phyloP scores from a whole-genome alignment of 2,113 vertebrate species.

The Tauraco erythrolophus region DNA sequence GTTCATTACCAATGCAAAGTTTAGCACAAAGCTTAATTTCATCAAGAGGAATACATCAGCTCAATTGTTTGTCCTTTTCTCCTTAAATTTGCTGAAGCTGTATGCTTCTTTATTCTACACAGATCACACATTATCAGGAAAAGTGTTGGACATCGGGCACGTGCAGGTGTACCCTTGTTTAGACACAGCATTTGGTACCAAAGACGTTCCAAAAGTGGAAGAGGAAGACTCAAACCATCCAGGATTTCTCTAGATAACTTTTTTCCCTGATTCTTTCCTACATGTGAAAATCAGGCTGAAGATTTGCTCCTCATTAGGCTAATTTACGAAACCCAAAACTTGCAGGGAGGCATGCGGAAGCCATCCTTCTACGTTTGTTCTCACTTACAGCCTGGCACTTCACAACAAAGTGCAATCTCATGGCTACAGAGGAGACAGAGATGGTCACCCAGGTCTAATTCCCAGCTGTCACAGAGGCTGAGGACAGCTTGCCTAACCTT shows the following conservation, averaged over 20 bases:
- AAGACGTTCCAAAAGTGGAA: background rate
- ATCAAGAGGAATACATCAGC: background rate
- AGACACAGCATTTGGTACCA: accelerated
- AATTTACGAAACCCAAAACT: background rate
- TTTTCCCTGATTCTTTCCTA: background rate
- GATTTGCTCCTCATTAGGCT: background rate
- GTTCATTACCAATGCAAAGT: conserved; percentile 44
- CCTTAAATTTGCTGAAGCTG: background rate
- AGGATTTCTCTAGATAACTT: background rate
- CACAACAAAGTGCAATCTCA: accelerated
- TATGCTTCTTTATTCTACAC: background rate
- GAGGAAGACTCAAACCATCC: background rate
- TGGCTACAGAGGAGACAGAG: background rate
- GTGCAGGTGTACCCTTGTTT: background rate
- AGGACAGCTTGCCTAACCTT: background rate
- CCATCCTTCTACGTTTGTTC: background rate
- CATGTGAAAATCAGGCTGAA: background rate
- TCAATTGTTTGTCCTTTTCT: background rate
- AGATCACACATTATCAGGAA: background rate
- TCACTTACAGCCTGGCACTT: background rate
- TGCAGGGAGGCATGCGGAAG: background rate
- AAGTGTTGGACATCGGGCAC: background rate
- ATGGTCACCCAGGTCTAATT: background rate
- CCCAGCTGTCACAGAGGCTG: background rate
- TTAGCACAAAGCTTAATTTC: background rate